Conservation (phyloP, 2,888 invertebrate species). For the Oscheius sp. region DNA sequence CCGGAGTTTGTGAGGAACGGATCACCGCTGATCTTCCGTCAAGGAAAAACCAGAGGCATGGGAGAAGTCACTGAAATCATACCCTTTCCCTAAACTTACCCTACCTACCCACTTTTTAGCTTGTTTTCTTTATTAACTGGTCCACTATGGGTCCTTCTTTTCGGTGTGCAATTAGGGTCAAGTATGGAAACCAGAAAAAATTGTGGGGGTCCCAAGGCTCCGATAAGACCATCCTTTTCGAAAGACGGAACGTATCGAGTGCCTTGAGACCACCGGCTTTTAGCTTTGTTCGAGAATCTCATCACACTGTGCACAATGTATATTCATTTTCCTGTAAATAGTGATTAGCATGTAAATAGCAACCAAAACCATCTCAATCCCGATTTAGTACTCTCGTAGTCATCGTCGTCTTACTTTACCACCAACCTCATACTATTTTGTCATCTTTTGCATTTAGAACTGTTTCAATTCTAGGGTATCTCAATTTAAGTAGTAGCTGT, state of each 20-base stretch:
- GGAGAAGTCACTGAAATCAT: conserved; percentile 80
- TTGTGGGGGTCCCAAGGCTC: conserved; percentile 14
- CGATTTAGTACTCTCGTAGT: neutral
- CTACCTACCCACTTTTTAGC: neutral
- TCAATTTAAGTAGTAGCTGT: neutral
- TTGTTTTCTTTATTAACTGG: neutral
- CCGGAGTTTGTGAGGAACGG: conserved; percentile 76
- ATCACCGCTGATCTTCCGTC: conserved; percentile 85
- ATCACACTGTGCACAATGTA: neutral
- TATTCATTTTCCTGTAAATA: conserved; percentile 9
- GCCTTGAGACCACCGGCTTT: conserved; percentile 25
- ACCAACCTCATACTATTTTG: conserved; percentile 2
- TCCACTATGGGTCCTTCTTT: conserved; percentile 13
- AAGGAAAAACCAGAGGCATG: conserved; percentile 87
- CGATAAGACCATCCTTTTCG: conserved; percentile 5
- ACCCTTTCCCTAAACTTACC: neutral
- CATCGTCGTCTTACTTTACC: neutral
- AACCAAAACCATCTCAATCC: neutral
- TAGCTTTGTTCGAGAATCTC: conserved; percentile 28
- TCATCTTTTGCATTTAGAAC: neutral
- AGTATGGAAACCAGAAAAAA: neutral
- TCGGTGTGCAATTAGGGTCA: conserved; percentile 30
- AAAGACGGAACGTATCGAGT: conserved; percentile 10
- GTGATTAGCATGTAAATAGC: conserved; percentile 15
- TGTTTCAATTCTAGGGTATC: neutral